These are phyloP conservation scores for Ficedula albicollis DNA, from an alignment of 2,797 vertebrate species.

Conservation along the genomic window DNA sequence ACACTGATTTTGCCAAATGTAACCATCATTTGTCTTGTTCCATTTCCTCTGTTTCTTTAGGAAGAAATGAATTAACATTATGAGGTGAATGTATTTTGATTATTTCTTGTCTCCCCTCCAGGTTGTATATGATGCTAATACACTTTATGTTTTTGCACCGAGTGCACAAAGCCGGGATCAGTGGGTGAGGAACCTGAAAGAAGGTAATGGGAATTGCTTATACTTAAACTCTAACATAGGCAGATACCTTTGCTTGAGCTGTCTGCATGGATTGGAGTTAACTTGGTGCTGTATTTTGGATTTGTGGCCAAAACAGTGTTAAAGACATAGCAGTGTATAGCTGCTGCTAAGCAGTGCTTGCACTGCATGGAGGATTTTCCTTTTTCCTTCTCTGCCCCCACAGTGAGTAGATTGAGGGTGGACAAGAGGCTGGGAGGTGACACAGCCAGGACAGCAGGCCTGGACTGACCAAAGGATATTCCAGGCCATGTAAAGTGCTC, in stretches of 20 bases:
- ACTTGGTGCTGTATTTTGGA: not conserved
- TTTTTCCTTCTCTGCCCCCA: not conserved
- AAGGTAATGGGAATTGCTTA: slow-evolving; percentile 76
- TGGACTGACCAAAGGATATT: not conserved
- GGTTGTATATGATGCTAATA: slow-evolving; percentile 89
- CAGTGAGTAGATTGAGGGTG: not conserved
- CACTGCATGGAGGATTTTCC: not conserved
- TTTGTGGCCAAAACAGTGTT: not conserved
- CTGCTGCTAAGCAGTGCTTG: not conserved
- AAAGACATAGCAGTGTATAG: not conserved
- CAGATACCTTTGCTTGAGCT: not conserved
- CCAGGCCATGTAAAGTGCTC: not conserved
- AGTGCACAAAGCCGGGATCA: slow-evolving; percentile 82
- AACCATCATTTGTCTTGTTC: not conserved
- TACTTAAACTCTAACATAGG: not conserved
- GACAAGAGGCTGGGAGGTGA: not conserved
- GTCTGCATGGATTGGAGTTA: not conserved
- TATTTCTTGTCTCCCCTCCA: slow-evolving; percentile 29
- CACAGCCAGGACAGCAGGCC: not conserved
- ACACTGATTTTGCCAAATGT: not conserved
- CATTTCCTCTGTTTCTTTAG: not conserved
- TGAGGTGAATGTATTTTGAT: not conserved
- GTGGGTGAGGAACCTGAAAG: slow-evolving; percentile 92
- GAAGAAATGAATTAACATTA: not conserved
- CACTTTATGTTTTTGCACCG: slow-evolving; percentile 90